Percentiles rank a stretch among this genome's conserved stretches.
phyloP scores from a whole-genome alignment of 2,888 invertebrate species.

The Eilema caniola region DNA sequence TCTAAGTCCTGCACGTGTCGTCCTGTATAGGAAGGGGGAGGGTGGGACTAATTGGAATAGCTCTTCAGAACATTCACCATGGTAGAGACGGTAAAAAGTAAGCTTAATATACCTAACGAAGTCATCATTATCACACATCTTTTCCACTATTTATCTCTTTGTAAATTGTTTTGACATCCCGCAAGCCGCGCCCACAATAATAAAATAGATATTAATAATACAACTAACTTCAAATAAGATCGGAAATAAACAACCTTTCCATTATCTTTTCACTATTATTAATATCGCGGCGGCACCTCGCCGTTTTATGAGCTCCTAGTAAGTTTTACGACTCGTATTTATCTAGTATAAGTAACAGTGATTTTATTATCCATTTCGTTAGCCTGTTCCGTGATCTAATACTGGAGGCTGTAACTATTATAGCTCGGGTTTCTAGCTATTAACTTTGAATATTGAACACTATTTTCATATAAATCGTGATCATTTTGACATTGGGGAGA shows the following conservation, averaged over 20 bases:
- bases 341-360: slow-evolving; percentile 35
- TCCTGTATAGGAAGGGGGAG: no score
- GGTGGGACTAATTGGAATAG: no score
- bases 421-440: neutral
- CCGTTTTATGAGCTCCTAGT: slow-evolving; percentile 25
- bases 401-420: neutral
- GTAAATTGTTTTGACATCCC: no score
- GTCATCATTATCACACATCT: no score
- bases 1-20: no score
- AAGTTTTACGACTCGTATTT: slow-evolving; percentile 43
- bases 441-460: neutral
- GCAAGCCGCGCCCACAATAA: no score
- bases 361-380: slow-evolving; percentile 34
- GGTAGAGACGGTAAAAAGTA: no score
- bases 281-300: slow-evolving; percentile 17
- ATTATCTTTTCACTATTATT: slow-evolving; percentile 14
- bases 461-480: no score
- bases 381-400: slow-evolving; percentile 20
- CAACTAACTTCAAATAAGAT: slow-evolving; percentile 6
- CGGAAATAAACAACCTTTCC: slow-evolving; percentile 11
- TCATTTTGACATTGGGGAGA: no score
- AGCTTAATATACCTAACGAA: no score
- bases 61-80: no score
- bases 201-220: neutral
- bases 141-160: no score